A percentile compares a stretch with the other conserved stretches of the same genome.
Evolutionary conservation across 2,797 vertebrate genomes (phyloP).

Genomic region (Sebastes taczanowskii): DNA sequence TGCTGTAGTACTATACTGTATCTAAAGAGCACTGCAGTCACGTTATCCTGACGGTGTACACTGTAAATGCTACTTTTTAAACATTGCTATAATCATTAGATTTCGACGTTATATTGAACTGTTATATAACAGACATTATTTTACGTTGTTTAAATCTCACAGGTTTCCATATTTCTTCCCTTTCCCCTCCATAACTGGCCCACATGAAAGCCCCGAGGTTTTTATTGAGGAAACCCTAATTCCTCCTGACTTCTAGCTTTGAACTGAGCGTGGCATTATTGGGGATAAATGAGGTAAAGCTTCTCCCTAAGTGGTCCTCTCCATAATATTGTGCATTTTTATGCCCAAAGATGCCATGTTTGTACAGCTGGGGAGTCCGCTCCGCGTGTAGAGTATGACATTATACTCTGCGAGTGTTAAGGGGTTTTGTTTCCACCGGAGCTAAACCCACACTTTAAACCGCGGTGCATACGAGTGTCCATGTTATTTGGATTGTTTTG

Average conservation of each 20-base stretch:
- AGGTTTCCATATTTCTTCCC: conserved; percentile 5
- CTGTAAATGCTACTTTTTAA: not conserved
- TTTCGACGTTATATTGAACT: too few species aligned
- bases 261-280: conserved; percentile 23
- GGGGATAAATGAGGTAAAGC: conserved; percentile 28
- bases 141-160: not conserved
- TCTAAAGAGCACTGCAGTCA: not conserved
- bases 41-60: not conserved
- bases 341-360: conserved; percentile 43
- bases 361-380: conserved; percentile 42
- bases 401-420: conserved; percentile 7
- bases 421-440: not conserved
- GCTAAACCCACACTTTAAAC: not conserved
- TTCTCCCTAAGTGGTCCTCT: conserved; percentile 21
- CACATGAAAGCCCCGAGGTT: conserved; percentile 18
- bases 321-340: conserved; percentile 25
- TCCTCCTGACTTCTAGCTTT: conserved; percentile 33
- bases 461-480: not conserved
- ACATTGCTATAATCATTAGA: not conserved
- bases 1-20: not conserved
- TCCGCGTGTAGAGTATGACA: conserved; percentile 15
- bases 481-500: conserved; percentile 2
- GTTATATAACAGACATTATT: not conserved
- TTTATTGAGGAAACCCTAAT: conserved; percentile 26
- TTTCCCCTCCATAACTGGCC: not conserved